Percentiles rank a stretch among this genome's conserved stretches.
Conservation (phyloP, 2,888 invertebrate genomes). For the Stegophylla sp. region DNA sequence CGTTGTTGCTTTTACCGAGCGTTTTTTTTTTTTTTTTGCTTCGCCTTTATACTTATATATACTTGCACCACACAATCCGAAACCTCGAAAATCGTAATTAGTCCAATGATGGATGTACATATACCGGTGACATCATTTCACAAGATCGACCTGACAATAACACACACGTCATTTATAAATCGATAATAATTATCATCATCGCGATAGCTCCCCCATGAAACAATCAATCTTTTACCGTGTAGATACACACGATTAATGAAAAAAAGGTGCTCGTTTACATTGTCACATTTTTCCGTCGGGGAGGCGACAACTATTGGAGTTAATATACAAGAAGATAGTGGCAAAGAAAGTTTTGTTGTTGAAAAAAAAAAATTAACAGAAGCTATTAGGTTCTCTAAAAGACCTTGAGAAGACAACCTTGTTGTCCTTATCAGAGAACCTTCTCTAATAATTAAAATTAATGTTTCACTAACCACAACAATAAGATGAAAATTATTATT, state of each 20-base stretch:
- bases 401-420: conserved; percentile 16
- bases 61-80: neutral
- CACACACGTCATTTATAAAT: conserved; percentile 8
- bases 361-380: neutral
- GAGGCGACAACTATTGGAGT: neutral
- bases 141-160: neutral
- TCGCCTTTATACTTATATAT: conserved; percentile 7
- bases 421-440: conserved; percentile 28
- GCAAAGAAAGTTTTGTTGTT: neutral
- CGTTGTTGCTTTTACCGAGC: neutral
- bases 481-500: neutral
- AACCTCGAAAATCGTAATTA: conserved; percentile 55
- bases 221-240: conserved; percentile 47
- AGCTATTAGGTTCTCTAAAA: neutral
- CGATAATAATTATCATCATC: conserved; percentile 42
- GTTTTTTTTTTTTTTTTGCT: conserved; percentile 31
- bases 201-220: neutral
- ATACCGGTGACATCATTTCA: conserved; percentile 49
- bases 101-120: conserved; percentile 54
- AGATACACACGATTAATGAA: neutral
- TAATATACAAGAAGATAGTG: neutral
- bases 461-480: conserved; percentile 12
- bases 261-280: conserved; percentile 25
- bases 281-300: conserved; percentile 43
- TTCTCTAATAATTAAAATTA: neutral